Conservation (phyloP, 2,888 invertebrate genomes). For the Andrena flavipes region DNA sequence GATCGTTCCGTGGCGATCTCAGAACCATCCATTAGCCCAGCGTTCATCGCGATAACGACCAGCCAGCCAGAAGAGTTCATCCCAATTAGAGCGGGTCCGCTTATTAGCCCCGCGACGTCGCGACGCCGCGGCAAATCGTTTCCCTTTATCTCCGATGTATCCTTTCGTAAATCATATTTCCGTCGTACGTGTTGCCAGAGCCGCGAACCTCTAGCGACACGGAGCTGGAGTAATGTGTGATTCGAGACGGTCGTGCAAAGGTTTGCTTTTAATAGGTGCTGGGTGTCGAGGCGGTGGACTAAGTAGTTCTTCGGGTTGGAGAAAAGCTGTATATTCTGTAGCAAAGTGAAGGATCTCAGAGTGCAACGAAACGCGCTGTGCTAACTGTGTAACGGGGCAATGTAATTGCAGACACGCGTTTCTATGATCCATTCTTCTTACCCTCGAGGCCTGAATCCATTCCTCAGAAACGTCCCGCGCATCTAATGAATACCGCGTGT, state of each 20-base stretch:
- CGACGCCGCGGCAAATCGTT: slow-evolving; percentile 40
- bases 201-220: background rate
- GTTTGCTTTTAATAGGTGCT: no score
- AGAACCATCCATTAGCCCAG: slow-evolving; percentile 19
- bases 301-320: no score
- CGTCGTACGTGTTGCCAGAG: slow-evolving; percentile 22
- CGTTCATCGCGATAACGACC: slow-evolving; percentile 36
- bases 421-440: background rate
- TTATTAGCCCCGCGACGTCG: slow-evolving; percentile 41
- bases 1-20: slow-evolving; percentile 23
- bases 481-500: slow-evolving; percentile 26
- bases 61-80: slow-evolving; percentile 10
- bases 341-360: no score
- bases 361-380: no score
- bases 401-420: background rate
- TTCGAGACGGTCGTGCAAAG: no score
- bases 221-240: no score
- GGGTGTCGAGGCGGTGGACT: no score
- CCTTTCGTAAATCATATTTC: slow-evolving; percentile 47
- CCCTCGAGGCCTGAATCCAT: background rate
- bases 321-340: no score
- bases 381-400: background rate
- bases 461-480: background rate
- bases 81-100: slow-evolving; percentile 46
- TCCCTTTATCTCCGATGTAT: slow-evolving; percentile 34